Base-by-base conservation (phyloP, 2,113 vertebrate genomes). In the Cavia porcellus region DNA sequence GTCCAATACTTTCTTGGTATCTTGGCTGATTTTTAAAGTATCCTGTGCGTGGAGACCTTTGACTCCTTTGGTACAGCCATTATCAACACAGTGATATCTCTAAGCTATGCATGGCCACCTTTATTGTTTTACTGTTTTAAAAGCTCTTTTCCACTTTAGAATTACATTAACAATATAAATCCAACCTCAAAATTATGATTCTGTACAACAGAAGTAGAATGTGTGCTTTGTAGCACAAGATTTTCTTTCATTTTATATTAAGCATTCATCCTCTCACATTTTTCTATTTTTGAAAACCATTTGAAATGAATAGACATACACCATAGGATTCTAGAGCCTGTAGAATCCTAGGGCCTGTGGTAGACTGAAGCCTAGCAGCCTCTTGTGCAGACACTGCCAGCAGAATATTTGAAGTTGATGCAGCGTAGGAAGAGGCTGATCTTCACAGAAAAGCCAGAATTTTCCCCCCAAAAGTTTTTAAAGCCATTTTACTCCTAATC, bases 241-340 rank as follows among this genome's bases (percentile, higher is more conserved):
- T 81, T 81, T 28, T 15, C 91, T 98, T 98, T 97, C 89, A 96
- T 96, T 98, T 95, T 93, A 96, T 97, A 97, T 98, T 97, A 98
- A 97, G 96, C 97, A 98, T 97, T 97, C 97, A 97, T 96, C 96
- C 96, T 97, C 95, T 97, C 96, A 97, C 95, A 83, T 85, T 97
- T 97, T 97, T 94, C 95, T 97, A 94, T 97, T 97, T 98, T 97
- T 98, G 96, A 98, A 97, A 97, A 97, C 95, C 94, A 97, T 97
- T 96, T 97, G 96, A 98, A 98, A 97, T 98, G 97, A 98, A 97
- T 95, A 98, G 97, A 96, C 57, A 90, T 81, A 96, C 96, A 90
- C 96, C 96, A 96, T 97, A 94, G 97, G 97, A 96, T 96, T 87
- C 94, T 89, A 80, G 96, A 96, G 94, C 95, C 93, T 94, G 94